phyloP scores from a whole-genome alignment of 2,797 vertebrate genomes.

The Mycteria americana region DNA sequence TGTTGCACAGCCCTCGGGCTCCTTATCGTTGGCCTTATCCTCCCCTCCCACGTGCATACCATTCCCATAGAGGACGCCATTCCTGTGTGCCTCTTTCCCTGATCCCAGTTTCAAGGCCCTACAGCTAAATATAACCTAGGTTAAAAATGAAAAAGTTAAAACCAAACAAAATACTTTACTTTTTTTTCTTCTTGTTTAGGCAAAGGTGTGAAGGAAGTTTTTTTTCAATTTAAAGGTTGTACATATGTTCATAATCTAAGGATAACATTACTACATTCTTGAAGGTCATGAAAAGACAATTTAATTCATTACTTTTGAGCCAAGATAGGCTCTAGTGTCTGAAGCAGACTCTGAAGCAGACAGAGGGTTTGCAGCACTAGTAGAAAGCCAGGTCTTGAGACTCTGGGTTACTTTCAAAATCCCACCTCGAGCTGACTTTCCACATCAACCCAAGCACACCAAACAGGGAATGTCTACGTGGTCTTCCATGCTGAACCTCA shows the following conservation, averaged over 20 bases:
- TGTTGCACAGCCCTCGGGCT: fast-evolving
- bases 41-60: background rate
- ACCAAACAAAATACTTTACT: fast-evolving
- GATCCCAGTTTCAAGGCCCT: background rate
- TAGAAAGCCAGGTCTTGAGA: background rate
- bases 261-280: no score
- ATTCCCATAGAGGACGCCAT: background rate
- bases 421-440: background rate
- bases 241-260: background rate
- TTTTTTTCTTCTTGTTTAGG: background rate
- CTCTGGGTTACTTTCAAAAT: background rate
- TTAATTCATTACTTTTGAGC: background rate
- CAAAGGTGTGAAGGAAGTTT: background rate
- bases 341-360: background rate
- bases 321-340: background rate
- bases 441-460: background rate
- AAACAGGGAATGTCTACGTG: background rate
- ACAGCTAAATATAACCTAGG: background rate
- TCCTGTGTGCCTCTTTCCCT: background rate
- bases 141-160: background rate
- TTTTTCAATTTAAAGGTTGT: background rate
- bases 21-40: fast-evolving
- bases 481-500: background rate
- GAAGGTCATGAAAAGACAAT: background rate
- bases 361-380: background rate